phyloP scores from a whole-genome alignment of 37 sponge, comb jelly and placozoan genomes.

The Corticium candelabrum region DNA sequence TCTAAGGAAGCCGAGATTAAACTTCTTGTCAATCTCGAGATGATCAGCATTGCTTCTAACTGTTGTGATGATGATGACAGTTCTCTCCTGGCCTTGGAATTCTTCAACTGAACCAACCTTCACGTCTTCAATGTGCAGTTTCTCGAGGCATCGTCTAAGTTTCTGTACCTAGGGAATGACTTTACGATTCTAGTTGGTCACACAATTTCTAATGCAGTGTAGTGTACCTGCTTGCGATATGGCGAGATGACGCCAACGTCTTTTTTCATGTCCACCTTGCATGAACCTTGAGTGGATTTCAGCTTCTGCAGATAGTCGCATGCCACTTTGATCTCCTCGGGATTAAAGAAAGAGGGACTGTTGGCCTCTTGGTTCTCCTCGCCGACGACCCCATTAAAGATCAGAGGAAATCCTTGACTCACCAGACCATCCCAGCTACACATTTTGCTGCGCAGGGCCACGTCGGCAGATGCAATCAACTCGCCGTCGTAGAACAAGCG shows the following conservation, averaged over 20 bases:
- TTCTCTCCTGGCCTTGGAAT: conserved; percentile 13
- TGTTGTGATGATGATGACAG: conserved; percentile 14
- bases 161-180: neutral
- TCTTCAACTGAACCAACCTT: conserved; percentile 10
- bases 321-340: conserved; percentile 40
- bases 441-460: neutral
- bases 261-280: conserved; percentile 6
- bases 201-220: neutral
- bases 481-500: neutral
- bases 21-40: neutral
- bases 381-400: conserved; percentile 65
- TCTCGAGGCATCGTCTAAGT: neutral
- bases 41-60: neutral
- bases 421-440: neutral
- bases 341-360: conserved; percentile 72
- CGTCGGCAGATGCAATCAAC: neutral
- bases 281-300: conserved; percentile 8
- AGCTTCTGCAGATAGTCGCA: conserved; percentile 28
- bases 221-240: conserved; percentile 56
- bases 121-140: neutral
- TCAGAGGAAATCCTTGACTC: conserved; percentile 31
- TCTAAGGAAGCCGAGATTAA: neutral
- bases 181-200: neutral
- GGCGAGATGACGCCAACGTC: conserved; percentile 57
- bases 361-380: conserved; percentile 60